Evolutionary conservation across 2,797 vertebrate genomes (phyloP).

Genomic region (Pelobates cultripes): DNA sequence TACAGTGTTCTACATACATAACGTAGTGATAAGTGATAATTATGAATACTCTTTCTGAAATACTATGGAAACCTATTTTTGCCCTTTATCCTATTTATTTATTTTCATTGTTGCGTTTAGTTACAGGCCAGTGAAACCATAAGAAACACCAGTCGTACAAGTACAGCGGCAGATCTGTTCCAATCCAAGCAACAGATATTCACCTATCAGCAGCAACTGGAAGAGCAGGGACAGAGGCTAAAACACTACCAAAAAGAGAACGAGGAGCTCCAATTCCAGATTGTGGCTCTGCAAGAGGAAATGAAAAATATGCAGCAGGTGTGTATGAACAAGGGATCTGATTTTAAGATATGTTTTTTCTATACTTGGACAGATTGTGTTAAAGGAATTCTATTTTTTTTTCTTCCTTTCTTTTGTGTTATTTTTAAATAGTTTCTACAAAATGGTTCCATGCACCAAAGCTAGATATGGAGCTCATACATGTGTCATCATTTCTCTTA

Average conservation of each 20-base stretch:
- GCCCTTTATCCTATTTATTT: neutral
- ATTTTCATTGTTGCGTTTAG: slow-evolving; percentile 65
- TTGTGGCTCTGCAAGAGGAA: slow-evolving; percentile 76
- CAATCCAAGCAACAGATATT: slow-evolving; percentile 89
- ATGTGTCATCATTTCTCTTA: too few species aligned
- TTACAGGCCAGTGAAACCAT: slow-evolving; percentile 92
- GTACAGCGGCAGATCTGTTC: slow-evolving; percentile 88
- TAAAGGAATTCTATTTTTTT: too few species aligned
- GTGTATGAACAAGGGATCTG: slow-evolving; percentile 32
- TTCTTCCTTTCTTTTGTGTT: too few species aligned
- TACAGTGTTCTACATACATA: too few species aligned
- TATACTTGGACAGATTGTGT: too few species aligned
- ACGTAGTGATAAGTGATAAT: too few species aligned
- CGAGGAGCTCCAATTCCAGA: slow-evolving; percentile 74
- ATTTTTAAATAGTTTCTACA: too few species aligned
- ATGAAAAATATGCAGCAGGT: slow-evolving; percentile 80
- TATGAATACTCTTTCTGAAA: too few species aligned
- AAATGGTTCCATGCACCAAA: too few species aligned
- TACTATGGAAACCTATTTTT: neutral
- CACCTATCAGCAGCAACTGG: slow-evolving; percentile 85
- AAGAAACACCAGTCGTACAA: slow-evolving; percentile 90
- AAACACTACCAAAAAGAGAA: slow-evolving; percentile 74
- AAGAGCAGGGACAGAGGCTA: slow-evolving; percentile 78
- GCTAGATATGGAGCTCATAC: too few species aligned
- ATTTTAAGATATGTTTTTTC: too few species aligned